Conservation (phyloP, 2,113 vertebrate genomes). For the Phyllostomus discolor region DNA sequence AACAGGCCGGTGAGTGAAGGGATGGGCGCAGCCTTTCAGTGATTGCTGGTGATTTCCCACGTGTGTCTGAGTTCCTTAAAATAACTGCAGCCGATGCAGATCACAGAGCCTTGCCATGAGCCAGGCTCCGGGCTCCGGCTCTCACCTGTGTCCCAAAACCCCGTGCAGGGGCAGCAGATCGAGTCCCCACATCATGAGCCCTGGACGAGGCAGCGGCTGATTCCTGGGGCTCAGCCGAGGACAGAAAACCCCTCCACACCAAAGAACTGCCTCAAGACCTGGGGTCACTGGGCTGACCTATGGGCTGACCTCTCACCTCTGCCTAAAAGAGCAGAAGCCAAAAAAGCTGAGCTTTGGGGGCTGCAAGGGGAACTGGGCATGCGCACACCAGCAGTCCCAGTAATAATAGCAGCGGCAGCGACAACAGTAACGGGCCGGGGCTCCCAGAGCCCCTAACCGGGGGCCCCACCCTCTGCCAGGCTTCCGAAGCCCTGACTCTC, state of each 20-base stretch:
- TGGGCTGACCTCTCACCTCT: not conserved
- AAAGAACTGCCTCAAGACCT: not conserved
- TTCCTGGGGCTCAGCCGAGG: not conserved
- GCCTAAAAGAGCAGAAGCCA: not conserved
- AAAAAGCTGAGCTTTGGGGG: not conserved
- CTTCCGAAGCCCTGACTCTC: not conserved
- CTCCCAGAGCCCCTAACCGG: accelerated
- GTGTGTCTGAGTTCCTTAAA: not conserved
- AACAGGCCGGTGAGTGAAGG: not conserved
- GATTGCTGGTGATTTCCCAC: not conserved
- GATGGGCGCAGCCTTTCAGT: not conserved
- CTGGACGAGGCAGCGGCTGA: not conserved
- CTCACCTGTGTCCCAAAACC: not conserved
- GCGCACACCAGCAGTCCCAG: accelerated
- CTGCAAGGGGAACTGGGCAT: not conserved
- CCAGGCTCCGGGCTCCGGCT: not conserved
- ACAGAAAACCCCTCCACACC: not conserved
- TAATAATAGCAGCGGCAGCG: not conserved
- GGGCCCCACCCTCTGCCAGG: not conserved
- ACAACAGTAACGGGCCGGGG: accelerated
- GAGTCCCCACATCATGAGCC: not conserved
- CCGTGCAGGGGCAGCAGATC: not conserved
- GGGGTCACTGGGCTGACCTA: not conserved
- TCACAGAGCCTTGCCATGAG: not conserved
- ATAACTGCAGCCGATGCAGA: not conserved